Conservation (phyloP, 2,888 invertebrate genomes). For the Hylaea fasciaria region DNA sequence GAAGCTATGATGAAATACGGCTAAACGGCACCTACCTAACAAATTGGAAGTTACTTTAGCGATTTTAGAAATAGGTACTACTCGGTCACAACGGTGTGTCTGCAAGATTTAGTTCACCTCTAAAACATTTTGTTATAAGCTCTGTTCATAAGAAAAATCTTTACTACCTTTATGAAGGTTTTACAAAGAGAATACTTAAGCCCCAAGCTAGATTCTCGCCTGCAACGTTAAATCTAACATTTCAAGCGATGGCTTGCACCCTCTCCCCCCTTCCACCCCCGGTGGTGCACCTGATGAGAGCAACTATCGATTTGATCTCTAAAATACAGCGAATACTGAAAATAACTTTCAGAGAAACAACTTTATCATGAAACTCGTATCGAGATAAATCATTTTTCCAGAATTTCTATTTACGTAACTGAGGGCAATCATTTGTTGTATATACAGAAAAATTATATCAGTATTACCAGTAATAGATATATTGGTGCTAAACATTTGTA, state of each 20-base stretch:
- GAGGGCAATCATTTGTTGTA: too few relatives aligned
- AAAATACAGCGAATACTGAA: slow-evolving; percentile 3
- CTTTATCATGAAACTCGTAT: background rate
- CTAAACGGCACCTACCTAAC: too few relatives aligned
- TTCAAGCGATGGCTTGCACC: slow-evolving; percentile 36
- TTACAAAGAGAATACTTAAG: background rate
- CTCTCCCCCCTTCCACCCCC: slow-evolving; percentile 20
- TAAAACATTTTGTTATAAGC: too few relatives aligned
- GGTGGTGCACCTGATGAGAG: slow-evolving; percentile 18
- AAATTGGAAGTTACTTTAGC: too few relatives aligned
- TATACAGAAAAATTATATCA: too few relatives aligned
- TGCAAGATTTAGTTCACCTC: too few relatives aligned
- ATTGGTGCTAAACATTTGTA: too few relatives aligned
- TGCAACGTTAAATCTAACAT: slow-evolving; percentile 42
- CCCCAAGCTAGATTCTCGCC: slow-evolving; percentile 29
- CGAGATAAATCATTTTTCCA: background rate
- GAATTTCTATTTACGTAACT: background rate
- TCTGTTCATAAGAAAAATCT: too few relatives aligned
- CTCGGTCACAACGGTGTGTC: too few relatives aligned
- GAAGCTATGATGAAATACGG: too few relatives aligned
- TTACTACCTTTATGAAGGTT: background rate
- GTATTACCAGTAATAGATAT: too few relatives aligned
- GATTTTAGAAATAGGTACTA: too few relatives aligned
- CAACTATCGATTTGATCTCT: slow-evolving; percentile 40
- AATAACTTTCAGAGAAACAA: background rate